Evolutionary conservation across 1,140 invertebrate species (phyloP), one percentile per base, ranked within the genome.

Genomic region (Drosophila ironensis): DNA sequence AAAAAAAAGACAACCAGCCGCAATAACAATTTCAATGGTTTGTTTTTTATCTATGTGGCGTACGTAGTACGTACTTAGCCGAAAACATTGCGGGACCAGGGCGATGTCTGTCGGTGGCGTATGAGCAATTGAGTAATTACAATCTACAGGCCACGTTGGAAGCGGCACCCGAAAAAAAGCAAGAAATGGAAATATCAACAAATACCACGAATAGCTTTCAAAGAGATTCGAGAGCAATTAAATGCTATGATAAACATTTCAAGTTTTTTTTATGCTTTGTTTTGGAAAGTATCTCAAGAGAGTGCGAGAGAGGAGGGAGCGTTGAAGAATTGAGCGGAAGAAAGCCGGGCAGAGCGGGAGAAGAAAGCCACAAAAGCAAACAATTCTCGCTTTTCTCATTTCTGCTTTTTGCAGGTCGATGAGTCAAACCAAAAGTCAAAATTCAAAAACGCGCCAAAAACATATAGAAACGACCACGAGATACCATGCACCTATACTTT

Each of bases 121-220:
- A 86, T 84, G 78, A 84, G 78, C 78, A 82, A 82, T 84, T 84
- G 80, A 86, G 78, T 82, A 82, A 82, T 82, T 82, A 84, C 52
- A 64, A 78, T 66, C 78, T 48, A 69, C 67, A 28, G 38, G 40
- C 35, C 42, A 37, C 51, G 22, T 16, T 42, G 44, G 47, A 47
- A 37, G 37, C 25, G 19, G 35, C 37, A 44, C 22, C 41, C 51
- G 8, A 27, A 4, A 35, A 28, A 27, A 53, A 19, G 12, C 20
- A 44, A 22, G 41, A 35, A 20, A 46, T 52, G 30, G 37, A 69
- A 60, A 52, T 41, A 72, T 42, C 51, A 76, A 77, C 52, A 64
- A 47, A 51, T 50, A 54, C 50, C 50, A 16, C 7, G 33, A 56
- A 56, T 40, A 30, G 56, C 46, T 74, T 54, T 64, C 51, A 74